phyloP scores from a whole-genome alignment of 2,888 invertebrate species.

The Troglohyphantes excavatus region DNA sequence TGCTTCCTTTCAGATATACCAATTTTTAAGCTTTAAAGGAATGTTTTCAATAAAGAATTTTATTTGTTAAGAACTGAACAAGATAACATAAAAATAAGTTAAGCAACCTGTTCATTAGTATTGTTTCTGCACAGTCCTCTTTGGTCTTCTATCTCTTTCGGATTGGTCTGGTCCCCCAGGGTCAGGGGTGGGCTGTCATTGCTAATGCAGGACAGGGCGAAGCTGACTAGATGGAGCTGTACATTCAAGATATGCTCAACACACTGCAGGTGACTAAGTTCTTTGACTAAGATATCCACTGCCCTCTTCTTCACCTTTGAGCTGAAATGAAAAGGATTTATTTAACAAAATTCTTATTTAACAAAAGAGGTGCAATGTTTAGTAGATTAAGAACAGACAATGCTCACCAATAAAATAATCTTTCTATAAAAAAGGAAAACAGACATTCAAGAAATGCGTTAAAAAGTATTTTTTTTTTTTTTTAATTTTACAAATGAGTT shows the following conservation, averaged over 20 bases:
- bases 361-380: no score
- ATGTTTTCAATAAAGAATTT: no score
- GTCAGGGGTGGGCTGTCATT: constrained; percentile 79
- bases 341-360: no score
- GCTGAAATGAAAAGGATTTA: constrained; percentile 75
- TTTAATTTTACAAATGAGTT: no score
- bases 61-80: no score
- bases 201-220: constrained; percentile 80
- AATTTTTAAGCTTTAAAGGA: no score
- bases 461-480: no score
- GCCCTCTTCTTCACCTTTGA: constrained; percentile 82
- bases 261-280: constrained; percentile 90
- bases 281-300: constrained; percentile 85
- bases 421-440: no score
- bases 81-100: not conserved
- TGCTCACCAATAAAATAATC: no score
- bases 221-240: constrained; percentile 87
- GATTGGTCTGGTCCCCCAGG: constrained; percentile 45
- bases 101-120: constrained; percentile 67
- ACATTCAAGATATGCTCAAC: constrained; percentile 91
- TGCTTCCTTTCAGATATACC: no score
- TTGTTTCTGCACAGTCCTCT: constrained; percentile 16
- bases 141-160: constrained; percentile 36
- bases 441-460: no score
- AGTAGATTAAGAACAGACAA: no score